These are phyloP conservation scores for Bettongia penicillata DNA, from an alignment of 2,113 vertebrate genomes.

Conservation along the genomic window DNA sequence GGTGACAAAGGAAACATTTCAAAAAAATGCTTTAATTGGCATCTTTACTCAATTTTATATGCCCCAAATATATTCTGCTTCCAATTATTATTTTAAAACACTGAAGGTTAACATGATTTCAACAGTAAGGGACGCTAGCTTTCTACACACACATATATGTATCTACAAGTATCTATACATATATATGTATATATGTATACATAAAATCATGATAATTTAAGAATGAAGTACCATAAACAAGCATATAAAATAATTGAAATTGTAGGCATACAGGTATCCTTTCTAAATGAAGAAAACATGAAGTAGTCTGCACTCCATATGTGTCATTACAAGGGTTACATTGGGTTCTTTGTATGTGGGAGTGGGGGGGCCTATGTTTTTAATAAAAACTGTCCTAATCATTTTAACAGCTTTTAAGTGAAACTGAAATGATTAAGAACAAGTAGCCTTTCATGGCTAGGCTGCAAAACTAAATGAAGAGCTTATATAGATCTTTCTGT, in stretches of 20 bases:
- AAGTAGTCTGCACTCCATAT: conserved; percentile 78
- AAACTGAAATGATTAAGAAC: conserved; percentile 77
- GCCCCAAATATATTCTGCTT: conserved; percentile 15
- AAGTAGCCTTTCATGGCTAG: conserved; percentile 66
- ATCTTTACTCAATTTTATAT: conserved; percentile 63
- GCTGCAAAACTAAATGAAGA: conserved; percentile 53
- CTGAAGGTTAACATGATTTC: conserved; percentile 24
- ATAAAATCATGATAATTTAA: neutral
- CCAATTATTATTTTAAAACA: conserved; percentile 27
- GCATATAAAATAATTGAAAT: neutral
- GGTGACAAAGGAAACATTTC: neutral
- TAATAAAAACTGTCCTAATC: conserved; percentile 80
- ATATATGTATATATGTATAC: conserved; percentile 40
- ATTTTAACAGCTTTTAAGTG: conserved; percentile 78
- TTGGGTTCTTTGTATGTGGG: neutral
- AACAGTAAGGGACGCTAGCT: neutral
- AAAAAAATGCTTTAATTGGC: conserved; percentile 63
- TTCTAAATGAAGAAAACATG: conserved; percentile 66
- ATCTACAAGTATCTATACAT: conserved; percentile 41
- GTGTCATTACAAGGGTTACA: conserved; percentile 58
- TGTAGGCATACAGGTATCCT: conserved; percentile 60
- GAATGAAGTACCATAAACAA: neutral
- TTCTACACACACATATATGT: conserved; percentile 40
- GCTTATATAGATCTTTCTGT: conserved; percentile 67
- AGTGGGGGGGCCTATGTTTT: conserved; percentile 60